Evolutionary conservation across 92 coral and sea anemone species (phyloP), one percentile per base, ranked within the genome.

Genomic region (Epizoanthus rinbou): DNA sequence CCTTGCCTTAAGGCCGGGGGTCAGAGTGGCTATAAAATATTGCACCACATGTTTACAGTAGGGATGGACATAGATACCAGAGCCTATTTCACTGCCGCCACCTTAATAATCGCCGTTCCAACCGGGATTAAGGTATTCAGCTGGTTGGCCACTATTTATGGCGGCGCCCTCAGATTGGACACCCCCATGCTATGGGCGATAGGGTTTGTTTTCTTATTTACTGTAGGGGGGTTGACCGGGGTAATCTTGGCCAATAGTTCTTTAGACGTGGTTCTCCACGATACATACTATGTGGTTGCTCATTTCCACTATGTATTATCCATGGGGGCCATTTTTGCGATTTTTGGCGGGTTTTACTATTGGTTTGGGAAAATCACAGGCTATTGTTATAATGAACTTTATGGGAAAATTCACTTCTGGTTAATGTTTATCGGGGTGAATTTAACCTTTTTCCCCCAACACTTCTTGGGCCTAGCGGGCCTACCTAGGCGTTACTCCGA

Each of bases 11-110:
- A 73, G 64, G 79, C 79, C 45, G 79, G 79, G 81, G 81, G 68
- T 56, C 18, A 75, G 80, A 75, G 80, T 75, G 81, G 68, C 69
- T 75, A 75, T 75, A 75, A n/a, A 75, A 75, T 58, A 75, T 75
- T 75, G 81, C 81, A 75, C 81, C 81, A 75, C 81, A 75, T 75
- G 81, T 75, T 75, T 75, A 75, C 81, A 75, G 81, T 75, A 80
- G 94, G 94, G 85, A 88, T 89, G 93, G 96, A 86, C 82, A 87
- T 86, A 69, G 97, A 92, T 85, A 92, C 94, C 84, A 87, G 97
- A 73, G 97, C 97, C 74, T 92, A 92, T 84, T 92, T 92, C 85
- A 92, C 97, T 90, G 93, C 93, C 50, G 97, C 93, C n/a, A 92
- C 97, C 71, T 75, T 92, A 80, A 90, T 92, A 76, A 92, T 92